phyloP scores from a whole-genome alignment of 2,888 invertebrate genomes.

The Cantharis rufa region DNA sequence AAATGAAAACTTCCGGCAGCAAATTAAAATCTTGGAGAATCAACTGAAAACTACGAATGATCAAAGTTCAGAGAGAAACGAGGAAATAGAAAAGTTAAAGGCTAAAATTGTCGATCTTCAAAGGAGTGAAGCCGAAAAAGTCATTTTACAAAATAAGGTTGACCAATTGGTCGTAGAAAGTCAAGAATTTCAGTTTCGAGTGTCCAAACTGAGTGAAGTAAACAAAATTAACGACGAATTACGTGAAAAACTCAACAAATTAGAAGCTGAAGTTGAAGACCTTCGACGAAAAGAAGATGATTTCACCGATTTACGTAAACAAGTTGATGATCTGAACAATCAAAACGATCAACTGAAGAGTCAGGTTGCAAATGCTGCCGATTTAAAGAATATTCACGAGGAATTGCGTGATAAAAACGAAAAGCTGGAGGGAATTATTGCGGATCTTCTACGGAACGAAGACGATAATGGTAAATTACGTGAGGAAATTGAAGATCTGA shows the following conservation, averaged over 20 bases:
- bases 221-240: not conserved
- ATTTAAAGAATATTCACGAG: not conserved
- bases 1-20: not conserved
- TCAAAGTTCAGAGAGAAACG: not conserved
- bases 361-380: too few relatives aligned
- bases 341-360: not conserved
- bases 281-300: not conserved
- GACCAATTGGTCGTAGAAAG: not conserved
- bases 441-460: not conserved
- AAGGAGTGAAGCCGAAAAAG: conserved; percentile 19
- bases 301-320: not conserved
- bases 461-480: not conserved
- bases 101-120: conserved; percentile 20
- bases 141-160: not conserved
- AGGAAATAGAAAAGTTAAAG: not conserved
- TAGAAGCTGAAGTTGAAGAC: not conserved
- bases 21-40: not conserved
- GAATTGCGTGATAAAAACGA: not conserved
- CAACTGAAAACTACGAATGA: not conserved
- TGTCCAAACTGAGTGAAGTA: conserved; percentile 5
- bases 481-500: conserved; percentile 38
- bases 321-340: not conserved
- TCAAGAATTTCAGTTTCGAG: not conserved
- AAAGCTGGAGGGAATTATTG: not conserved
- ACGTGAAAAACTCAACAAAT: not conserved